These are phyloP conservation scores for Tinamus major DNA, from an alignment of 2,797 vertebrate species.

Conservation along the genomic window DNA sequence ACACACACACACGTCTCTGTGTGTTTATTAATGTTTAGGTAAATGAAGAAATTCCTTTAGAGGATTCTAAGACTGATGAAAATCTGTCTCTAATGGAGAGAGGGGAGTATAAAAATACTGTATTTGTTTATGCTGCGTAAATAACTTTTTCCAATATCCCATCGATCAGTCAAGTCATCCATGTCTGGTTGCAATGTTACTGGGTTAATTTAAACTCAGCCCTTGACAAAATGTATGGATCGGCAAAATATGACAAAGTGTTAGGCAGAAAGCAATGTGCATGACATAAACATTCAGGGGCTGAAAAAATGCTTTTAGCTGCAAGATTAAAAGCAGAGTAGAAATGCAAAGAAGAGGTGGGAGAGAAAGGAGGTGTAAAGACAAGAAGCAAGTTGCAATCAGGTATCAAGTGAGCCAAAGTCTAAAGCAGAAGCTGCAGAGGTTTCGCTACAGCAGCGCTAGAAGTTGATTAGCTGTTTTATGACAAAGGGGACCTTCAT, in stretches of 20 bases:
- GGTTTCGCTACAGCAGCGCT: background rate
- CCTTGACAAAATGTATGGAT: background rate
- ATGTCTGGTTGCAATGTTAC: background rate
- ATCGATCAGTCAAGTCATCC: slow-evolving; percentile 20
- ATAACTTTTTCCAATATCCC: slow-evolving; percentile 12
- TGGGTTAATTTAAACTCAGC: slow-evolving; percentile 34
- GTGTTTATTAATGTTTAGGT: background rate
- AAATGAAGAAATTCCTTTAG: background rate
- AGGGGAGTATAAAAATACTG: background rate
- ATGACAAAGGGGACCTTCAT: background rate
- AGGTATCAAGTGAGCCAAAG: background rate
- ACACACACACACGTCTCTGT: background rate
- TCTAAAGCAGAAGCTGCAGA: background rate
- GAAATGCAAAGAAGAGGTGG: background rate
- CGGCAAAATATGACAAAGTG: slow-evolving; percentile 6
- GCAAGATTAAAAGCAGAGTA: background rate
- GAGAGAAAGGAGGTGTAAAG: background rate
- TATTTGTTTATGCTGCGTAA: slow-evolving; percentile 21
- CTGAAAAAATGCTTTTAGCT: background rate
- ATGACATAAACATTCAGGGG: background rate
- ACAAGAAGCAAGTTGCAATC: background rate
- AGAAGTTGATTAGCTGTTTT: background rate
- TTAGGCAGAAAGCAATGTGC: background rate
- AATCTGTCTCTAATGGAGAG: slow-evolving; percentile 3
- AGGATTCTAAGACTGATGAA: background rate